Conservation (phyloP, 2,797 vertebrate species). For the Halcyon chelicuti region DNA sequence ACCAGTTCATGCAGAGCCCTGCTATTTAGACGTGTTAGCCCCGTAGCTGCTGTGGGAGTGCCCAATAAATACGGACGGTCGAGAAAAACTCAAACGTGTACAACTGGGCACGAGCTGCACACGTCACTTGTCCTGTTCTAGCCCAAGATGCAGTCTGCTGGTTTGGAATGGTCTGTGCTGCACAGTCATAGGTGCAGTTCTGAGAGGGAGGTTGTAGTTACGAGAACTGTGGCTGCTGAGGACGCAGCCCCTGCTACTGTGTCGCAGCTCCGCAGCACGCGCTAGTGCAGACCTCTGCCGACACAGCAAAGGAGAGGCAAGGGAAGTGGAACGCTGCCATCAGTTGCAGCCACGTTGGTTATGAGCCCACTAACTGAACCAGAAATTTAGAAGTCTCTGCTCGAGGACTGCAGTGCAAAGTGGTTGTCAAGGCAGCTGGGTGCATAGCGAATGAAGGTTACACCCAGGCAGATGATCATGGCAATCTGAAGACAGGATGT, state of each 20-base stretch:
- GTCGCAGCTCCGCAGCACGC: not conserved
- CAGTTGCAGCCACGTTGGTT: not conserved
- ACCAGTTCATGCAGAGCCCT: not conserved
- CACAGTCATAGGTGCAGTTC: not conserved
- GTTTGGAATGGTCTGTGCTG: not conserved
- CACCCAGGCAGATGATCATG: not conserved
- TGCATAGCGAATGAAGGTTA: not conserved
- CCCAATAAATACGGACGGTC: not conserved
- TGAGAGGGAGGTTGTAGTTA: not conserved
- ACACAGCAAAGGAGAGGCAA: not conserved
- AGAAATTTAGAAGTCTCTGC: not conserved
- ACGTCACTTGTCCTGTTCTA: not conserved
- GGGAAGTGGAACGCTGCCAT: not conserved
- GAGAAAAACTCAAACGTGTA: not conserved
- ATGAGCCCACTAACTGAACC: not conserved
- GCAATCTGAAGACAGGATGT: not conserved
- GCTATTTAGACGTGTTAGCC: not conserved
- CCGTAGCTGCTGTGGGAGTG: not conserved
- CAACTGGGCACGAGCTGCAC: accelerated
- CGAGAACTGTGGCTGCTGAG: not conserved
- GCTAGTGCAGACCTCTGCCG: not conserved
- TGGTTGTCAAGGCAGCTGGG: constrained; percentile 21
- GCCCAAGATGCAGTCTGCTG: not conserved
- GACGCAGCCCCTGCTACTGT: not conserved
- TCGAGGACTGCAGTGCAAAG: not conserved